Evolutionary conservation across 2,113 vertebrate species (phyloP).

Genomic region (Salvelinus namaycush): DNA sequence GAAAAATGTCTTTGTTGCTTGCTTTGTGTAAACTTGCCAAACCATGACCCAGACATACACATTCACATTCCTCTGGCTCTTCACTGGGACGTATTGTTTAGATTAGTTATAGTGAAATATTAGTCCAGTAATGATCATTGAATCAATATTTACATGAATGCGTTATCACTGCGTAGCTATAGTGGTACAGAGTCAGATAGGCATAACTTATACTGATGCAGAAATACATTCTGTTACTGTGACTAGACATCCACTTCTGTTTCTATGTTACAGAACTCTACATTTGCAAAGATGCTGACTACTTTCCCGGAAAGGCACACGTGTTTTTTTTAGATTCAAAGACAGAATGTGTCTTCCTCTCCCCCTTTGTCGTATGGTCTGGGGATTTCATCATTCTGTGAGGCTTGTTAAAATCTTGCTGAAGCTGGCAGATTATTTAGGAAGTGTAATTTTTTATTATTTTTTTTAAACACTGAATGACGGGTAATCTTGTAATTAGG

Average conservation of each 20-base stretch:
- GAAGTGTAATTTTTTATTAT: slow-evolving; percentile 3
- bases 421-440: slow-evolving; percentile 45
- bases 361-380: slow-evolving; percentile 36
- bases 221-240: not conserved
- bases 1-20: slow-evolving; percentile 2
- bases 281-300: not conserved
- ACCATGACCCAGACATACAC: not conserved
- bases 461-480: slow-evolving; percentile 21
- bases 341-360: not conserved
- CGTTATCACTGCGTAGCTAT: not conserved
- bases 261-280: not conserved
- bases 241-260: not conserved
- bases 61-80: slow-evolving; percentile 16
- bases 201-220: not conserved
- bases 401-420: slow-evolving; percentile 28
- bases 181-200: not conserved
- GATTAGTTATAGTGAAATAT: not conserved
- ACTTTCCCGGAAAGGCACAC: not conserved
- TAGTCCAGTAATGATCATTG: slow-evolving; percentile 1
- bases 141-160: not conserved
- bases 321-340: not conserved
- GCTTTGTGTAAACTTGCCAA: slow-evolving; percentile 20
- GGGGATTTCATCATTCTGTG: not conserved
- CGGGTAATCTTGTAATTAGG: slow-evolving; percentile 54
- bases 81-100: not conserved